phyloP scores from a whole-genome alignment of 2,888 invertebrate species.

The Euzophera pinguis region DNA sequence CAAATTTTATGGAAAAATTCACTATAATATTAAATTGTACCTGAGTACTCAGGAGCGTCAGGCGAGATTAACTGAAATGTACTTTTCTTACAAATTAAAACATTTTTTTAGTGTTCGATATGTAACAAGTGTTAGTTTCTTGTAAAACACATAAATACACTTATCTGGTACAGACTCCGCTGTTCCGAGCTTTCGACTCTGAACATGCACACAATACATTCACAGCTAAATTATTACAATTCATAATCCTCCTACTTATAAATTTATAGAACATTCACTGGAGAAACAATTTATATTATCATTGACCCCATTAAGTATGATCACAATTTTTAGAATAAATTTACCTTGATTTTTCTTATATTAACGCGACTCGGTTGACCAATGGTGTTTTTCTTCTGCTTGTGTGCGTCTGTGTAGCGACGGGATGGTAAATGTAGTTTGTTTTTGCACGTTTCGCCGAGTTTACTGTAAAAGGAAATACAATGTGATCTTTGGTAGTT shows the following conservation, averaged over 20 bases:
- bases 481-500: no score
- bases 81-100: conserved; percentile 31
- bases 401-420: conserved; percentile 68
- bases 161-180: conserved; percentile 56
- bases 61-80: conserved; percentile 3
- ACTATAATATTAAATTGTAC: conserved; percentile 8
- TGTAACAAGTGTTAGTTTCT: conserved; percentile 67
- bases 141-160: conserved; percentile 58
- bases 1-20: conserved; percentile 13
- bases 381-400: conserved; percentile 82
- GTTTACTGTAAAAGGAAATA: conserved; percentile 48
- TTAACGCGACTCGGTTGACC: conserved; percentile 75
- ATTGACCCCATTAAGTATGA: conserved; percentile 41
- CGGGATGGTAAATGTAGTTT: conserved; percentile 64
- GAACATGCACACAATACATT: conserved; percentile 33
- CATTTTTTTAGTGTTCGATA: conserved; percentile 67
- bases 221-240: conserved; percentile 42
- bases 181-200: conserved; percentile 31
- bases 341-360: conserved; percentile 33
- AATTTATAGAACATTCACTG: conserved; percentile 44
- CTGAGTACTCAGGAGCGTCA: conserved; percentile 10
- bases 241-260: conserved; percentile 32
- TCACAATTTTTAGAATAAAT: conserved; percentile 42
- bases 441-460: conserved; percentile 72
- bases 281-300: conserved; percentile 35